Evolutionary conservation across 2,797 vertebrate genomes (phyloP).

Genomic region (Lagorchestes hirsutus): DNA sequence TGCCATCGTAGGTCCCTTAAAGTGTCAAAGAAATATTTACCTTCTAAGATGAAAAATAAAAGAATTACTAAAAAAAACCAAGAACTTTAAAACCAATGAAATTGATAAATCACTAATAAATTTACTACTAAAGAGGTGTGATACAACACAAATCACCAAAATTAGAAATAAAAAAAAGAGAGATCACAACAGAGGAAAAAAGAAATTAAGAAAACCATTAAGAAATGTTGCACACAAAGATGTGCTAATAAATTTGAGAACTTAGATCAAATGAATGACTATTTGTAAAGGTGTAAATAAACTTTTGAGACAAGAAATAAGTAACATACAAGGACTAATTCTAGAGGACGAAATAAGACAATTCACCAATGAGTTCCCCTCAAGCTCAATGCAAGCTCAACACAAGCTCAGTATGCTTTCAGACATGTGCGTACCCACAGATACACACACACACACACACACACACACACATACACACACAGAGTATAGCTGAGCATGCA

Average conservation of each 20-base stretch:
- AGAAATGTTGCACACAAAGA: not conserved
- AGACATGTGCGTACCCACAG: not conserved
- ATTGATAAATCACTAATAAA: not conserved
- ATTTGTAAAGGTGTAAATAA: not conserved
- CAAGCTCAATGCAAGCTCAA: too few species aligned
- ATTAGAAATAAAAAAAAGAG: not conserved
- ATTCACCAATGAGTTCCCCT: not conserved
- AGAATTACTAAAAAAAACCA: not conserved
- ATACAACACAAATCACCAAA: not conserved
- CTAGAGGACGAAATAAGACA: not conserved
- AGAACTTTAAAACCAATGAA: not conserved
- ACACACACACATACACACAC: not conserved
- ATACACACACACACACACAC: not conserved
- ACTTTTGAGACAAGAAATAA: not conserved
- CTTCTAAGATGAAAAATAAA: not conserved
- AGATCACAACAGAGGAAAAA: not conserved
- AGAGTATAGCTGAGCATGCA: not conserved
- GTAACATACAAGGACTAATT: not conserved
- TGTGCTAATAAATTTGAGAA: not conserved
- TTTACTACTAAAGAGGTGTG: not conserved
- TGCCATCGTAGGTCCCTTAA: not conserved
- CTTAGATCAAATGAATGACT: not conserved
- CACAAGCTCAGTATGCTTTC: not conserved
- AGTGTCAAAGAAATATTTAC: not conserved
- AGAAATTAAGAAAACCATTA: not conserved